Conservation (phyloP, 1,140 invertebrate species). For the Lanistes nyassanus region DNA sequence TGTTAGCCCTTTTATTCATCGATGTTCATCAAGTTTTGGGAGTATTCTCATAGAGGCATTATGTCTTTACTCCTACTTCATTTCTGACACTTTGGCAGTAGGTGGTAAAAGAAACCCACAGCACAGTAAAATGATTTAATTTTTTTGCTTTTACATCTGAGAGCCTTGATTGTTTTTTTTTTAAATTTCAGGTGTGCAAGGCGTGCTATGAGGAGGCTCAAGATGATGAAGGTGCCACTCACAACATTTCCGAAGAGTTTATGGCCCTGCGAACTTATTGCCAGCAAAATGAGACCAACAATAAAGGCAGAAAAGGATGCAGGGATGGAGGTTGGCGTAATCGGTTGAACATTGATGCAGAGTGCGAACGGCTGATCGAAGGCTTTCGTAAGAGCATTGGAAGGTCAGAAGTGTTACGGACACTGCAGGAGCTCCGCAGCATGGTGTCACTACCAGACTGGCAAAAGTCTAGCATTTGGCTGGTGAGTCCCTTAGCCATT, state of each 20-base stretch:
- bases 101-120: too few relatives aligned
- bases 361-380: conserved; percentile 42
- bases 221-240: conserved; percentile 34
- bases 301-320: conserved; percentile 2
- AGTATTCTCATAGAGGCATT: not conserved
- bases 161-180: conserved; percentile 7
- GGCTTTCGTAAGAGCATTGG: conserved; percentile 46
- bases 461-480: conserved; percentile 51
- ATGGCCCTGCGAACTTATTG: conserved; percentile 16
- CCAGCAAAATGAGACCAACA: not conserved
- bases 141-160: too few relatives aligned
- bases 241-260: conserved; percentile 35
- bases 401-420: conserved; percentile 49
- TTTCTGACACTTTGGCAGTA: not conserved
- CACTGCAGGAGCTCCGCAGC: conserved; percentile 47
- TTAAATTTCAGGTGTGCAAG: conserved; percentile 47
- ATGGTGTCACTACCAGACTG: conserved; percentile 50
- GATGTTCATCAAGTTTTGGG: not conserved
- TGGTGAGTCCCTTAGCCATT: conserved; percentile 39
- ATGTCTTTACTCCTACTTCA: too few relatives aligned
- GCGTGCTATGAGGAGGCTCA: conserved; percentile 50
- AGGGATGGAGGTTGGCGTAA: too few relatives aligned
- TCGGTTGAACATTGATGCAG: conserved; percentile 44
- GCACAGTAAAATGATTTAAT: too few relatives aligned
- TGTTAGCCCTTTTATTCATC: not conserved